These are phyloP conservation scores for Hepsetus odoe DNA, from an alignment of 2,113 vertebrate genomes.

Conservation along the genomic window DNA sequence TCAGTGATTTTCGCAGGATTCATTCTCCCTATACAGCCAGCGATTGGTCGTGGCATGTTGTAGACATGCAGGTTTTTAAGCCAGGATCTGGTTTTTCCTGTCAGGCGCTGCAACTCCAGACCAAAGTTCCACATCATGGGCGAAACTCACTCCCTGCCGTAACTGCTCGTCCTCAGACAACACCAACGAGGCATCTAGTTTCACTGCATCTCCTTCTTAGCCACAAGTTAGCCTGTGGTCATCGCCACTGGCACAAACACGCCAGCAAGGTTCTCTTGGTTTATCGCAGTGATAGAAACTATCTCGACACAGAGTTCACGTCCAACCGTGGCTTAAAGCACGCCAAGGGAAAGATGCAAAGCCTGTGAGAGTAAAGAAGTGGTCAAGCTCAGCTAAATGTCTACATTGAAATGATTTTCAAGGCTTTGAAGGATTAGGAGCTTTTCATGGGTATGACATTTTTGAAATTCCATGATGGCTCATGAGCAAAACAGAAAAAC, in stretches of 20 bases:
- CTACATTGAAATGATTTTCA: too few species aligned
- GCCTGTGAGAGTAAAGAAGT: not conserved
- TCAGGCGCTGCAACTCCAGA: constrained; percentile 64
- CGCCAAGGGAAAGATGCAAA: not conserved
- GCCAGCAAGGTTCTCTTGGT: not conserved
- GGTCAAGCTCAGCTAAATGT: not conserved
- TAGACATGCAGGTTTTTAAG: constrained; percentile 54
- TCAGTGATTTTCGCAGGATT: constrained; percentile 46
- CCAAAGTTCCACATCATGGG: constrained; percentile 49
- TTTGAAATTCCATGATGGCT: constrained; percentile 26
- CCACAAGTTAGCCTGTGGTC: not conserved
- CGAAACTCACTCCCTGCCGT: constrained; percentile 47
- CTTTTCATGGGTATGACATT: constrained; percentile 2
- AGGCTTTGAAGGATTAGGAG: constrained; percentile 15
- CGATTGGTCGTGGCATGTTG: constrained; percentile 58
- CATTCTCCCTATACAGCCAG: constrained; percentile 47
- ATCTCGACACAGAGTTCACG: not conserved
- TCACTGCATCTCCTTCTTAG: too few species aligned
- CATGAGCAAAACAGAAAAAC: not conserved
- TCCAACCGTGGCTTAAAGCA: not conserved
- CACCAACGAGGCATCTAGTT: too few species aligned
- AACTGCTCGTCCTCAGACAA: constrained; percentile 1
- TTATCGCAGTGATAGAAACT: not conserved
- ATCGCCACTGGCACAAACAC: not conserved
- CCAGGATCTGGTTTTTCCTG: constrained; percentile 75